phyloP scores from a whole-genome alignment of 2,113 vertebrate genomes.

The Aspiorhynchus laticeps region DNA sequence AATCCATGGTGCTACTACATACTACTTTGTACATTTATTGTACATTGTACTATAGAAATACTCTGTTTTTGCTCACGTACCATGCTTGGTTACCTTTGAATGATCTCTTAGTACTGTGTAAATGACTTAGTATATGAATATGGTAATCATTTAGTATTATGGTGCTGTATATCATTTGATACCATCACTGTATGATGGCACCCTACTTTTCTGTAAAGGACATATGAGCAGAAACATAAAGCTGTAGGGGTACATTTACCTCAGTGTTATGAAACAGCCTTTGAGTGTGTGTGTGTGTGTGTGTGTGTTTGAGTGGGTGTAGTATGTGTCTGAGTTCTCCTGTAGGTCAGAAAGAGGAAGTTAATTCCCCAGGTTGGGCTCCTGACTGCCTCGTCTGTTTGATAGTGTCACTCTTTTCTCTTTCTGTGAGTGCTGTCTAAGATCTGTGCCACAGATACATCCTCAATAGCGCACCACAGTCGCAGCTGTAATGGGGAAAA shows the following conservation, averaged over 20 bases:
- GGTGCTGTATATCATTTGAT: neutral
- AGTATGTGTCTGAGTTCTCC: constrained; percentile 23
- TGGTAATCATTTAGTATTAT: neutral
- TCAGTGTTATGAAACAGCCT: constrained; percentile 31
- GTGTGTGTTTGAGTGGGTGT: constrained; percentile 26
- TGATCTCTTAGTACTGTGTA: neutral
- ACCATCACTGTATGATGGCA: neutral
- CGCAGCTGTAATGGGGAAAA: constrained; percentile 55
- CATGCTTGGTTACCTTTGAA: neutral
- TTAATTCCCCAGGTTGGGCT: constrained; percentile 55
- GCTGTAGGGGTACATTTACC: neutral
- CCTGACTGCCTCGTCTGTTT: constrained; percentile 37
- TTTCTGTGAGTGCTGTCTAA: constrained; percentile 46
- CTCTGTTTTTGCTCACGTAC: neutral
- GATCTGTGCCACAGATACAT: constrained; percentile 60
- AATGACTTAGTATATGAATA: neutral
- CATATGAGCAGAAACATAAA: constrained; percentile 5
- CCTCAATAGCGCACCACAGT: constrained; percentile 45
- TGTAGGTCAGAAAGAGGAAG: constrained; percentile 47
- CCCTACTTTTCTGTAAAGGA: neutral
- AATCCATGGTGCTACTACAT: too few relatives aligned
- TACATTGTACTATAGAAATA: neutral
- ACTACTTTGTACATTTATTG: too few relatives aligned
- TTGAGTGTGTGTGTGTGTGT: constrained; percentile 22
- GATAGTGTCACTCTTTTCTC: constrained; percentile 57